A percentile compares a stretch with the other conserved stretches of the same genome.
phyloP scores from a whole-genome alignment of 2,113 vertebrate species.

The Cottus gobio region DNA sequence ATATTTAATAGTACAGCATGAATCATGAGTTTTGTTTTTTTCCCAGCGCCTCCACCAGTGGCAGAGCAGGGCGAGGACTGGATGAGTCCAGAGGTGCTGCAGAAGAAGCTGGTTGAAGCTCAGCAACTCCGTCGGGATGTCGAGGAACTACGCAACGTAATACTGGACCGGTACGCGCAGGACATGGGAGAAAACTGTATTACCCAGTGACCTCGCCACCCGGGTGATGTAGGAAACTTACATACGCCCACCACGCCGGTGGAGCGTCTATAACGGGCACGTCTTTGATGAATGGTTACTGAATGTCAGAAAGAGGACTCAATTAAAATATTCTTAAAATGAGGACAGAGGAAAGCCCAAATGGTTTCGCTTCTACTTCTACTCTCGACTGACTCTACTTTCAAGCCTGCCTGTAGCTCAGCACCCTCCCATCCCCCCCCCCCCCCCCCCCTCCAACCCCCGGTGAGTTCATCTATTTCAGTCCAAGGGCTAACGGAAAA shows the following conservation, averaged over 20 bases:
- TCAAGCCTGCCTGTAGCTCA: slow-evolving; percentile 64
- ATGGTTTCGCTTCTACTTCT: slow-evolving; percentile 59
- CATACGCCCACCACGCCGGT: slow-evolving; percentile 9
- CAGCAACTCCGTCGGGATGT: slow-evolving; percentile 91
- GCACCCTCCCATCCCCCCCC: slow-evolving; percentile 27
- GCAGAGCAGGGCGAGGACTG: slow-evolving; percentile 84
- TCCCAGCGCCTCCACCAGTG: slow-evolving; percentile 80
- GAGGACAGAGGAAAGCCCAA: slow-evolving; percentile 67
- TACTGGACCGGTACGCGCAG: slow-evolving; percentile 96
- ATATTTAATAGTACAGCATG: background rate
- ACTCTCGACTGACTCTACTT: slow-evolving; percentile 48
- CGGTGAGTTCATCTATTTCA: slow-evolving; percentile 69
- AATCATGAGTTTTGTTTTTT: background rate
- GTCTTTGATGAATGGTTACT: slow-evolving; percentile 30
- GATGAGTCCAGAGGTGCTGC: slow-evolving; percentile 87
- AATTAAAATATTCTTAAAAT: slow-evolving; percentile 52
- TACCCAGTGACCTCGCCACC: slow-evolving; percentile 77
- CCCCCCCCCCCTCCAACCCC: slow-evolving; percentile 26
- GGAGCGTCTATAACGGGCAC: slow-evolving; percentile 22
- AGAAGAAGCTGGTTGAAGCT: slow-evolving; percentile 90
- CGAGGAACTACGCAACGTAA: slow-evolving; percentile 91
- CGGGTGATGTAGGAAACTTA: slow-evolving; percentile 15
- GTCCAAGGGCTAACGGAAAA: slow-evolving; percentile 78
- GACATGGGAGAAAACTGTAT: slow-evolving; percentile 99
- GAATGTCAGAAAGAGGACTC: slow-evolving; percentile 60